Conservation (phyloP, 2,888 invertebrate genomes). For the Yponomeuta malinellus region DNA sequence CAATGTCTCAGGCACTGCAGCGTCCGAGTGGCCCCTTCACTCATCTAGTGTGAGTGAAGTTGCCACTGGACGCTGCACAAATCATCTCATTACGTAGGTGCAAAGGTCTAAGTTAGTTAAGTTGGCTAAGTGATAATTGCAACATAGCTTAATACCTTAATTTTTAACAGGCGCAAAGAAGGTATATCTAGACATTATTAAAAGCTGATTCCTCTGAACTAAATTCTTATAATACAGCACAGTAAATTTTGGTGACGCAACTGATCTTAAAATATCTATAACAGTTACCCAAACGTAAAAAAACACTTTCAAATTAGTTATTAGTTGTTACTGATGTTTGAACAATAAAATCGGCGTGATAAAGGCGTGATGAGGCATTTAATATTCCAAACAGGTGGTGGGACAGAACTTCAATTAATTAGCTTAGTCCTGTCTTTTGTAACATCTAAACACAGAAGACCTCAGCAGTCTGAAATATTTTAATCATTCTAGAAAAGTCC, state of each 20-base stretch:
- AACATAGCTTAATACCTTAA: background rate
- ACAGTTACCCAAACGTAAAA: background rate
- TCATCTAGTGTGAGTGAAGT: too few relatives aligned
- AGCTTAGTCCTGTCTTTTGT: background rate
- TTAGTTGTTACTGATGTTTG: background rate
- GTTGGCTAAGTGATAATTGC: too few relatives aligned
- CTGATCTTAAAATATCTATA: background rate
- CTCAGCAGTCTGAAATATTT: too few relatives aligned
- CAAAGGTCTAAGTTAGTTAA: too few relatives aligned
- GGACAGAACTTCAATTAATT: conserved; percentile 8
- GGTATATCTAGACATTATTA: background rate
- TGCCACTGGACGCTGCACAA: too few relatives aligned
- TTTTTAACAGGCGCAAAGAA: background rate
- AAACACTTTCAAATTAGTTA: background rate
- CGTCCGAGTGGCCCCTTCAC: too few relatives aligned
- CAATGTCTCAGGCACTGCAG: too few relatives aligned
- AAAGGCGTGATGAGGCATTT: background rate
- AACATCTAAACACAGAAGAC: too few relatives aligned
- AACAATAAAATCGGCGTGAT: background rate
- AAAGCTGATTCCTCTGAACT: background rate
- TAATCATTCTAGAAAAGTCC: too few relatives aligned
- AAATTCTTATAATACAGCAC: background rate
- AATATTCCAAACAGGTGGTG: background rate
- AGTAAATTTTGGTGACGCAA: background rate
- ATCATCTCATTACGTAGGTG: too few relatives aligned